Evolutionary conservation across 2,797 vertebrate genomes (phyloP).

Genomic region (Florisuga fusca): DNA sequence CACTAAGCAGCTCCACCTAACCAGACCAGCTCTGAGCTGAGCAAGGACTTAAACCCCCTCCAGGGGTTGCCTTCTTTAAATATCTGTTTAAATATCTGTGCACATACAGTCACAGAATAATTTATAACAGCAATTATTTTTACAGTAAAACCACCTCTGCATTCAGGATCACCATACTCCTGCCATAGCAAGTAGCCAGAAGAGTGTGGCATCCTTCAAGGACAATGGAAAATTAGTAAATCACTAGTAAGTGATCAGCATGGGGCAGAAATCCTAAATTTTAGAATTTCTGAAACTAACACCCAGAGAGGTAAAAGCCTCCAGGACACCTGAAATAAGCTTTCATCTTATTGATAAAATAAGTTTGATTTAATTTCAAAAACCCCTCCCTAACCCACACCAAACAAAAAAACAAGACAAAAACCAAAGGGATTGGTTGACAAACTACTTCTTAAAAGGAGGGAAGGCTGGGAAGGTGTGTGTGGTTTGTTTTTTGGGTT

Average conservation of each 20-base stretch:
- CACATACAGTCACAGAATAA: neutral
- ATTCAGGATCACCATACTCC: neutral
- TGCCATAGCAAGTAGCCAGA: neutral
- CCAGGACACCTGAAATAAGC: neutral
- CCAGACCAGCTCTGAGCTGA: neutral
- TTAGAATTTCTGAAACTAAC: neutral
- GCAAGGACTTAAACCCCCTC: neutral
- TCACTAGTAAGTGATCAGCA: neutral
- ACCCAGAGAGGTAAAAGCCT: neutral
- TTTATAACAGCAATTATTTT: neutral
- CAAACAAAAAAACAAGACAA: neutral
- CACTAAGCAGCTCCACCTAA: rapidly evolving
- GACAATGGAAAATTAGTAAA: neutral
- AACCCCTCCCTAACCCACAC: neutral
- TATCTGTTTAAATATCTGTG: neutral
- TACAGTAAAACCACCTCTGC: neutral
- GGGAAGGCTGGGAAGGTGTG: no score
- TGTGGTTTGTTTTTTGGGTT: no score
- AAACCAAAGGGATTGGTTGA: neutral
- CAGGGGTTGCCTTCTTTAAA: no score
- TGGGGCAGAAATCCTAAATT: neutral
- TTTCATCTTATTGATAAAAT: neutral
- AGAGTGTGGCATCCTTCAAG: neutral
- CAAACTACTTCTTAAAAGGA: neutral
- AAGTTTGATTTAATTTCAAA: neutral